phyloP scores from a whole-genome alignment of 2,113 vertebrate genomes.

The Neotoma lepida region DNA sequence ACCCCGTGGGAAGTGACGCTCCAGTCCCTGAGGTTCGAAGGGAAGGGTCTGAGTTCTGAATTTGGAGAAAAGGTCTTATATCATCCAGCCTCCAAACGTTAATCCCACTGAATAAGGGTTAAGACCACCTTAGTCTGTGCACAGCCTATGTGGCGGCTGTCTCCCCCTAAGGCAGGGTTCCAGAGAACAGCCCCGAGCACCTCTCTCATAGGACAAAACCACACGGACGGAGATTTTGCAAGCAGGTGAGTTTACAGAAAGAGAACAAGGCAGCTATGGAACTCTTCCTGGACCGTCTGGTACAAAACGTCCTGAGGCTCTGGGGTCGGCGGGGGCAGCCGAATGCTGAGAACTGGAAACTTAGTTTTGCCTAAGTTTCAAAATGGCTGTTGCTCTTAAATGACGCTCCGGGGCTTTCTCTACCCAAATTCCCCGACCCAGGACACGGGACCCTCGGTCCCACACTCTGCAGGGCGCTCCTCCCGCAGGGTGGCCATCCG shows the following conservation, averaged over 20 bases:
- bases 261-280: not conserved
- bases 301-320: not conserved
- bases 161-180: not conserved
- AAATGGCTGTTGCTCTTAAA: not conserved
- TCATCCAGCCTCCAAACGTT: not conserved
- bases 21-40: not conserved
- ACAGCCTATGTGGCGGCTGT: not conserved
- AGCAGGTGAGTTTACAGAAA: not conserved
- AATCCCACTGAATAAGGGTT: not conserved
- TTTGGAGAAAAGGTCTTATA: not conserved
- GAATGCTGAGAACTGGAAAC: not conserved
- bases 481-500: too few relatives aligned
- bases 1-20: too few relatives aligned
- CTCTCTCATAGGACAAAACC: not conserved
- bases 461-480: not conserved
- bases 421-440: not conserved
- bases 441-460: too few relatives aligned
- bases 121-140: not conserved
- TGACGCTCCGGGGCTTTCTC: not conserved
- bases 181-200: not conserved
- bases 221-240: not conserved
- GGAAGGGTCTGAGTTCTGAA: not conserved
- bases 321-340: too few relatives aligned
- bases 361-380: not conserved
- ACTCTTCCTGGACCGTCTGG: not conserved